Conservation (phyloP, 2,113 vertebrate species). For the Forbesichthys agassizii region DNA sequence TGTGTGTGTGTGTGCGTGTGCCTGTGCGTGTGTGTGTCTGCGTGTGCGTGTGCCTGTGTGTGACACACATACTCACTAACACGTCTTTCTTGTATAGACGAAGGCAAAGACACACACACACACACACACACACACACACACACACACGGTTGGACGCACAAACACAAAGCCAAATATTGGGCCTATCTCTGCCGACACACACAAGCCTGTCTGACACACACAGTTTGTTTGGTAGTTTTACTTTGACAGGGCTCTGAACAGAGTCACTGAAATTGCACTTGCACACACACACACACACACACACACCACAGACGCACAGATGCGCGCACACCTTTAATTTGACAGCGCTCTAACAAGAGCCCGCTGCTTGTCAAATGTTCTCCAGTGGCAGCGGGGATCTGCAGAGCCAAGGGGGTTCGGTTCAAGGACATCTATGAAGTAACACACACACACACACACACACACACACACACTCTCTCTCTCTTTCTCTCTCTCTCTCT, state of each 20-base stretch:
- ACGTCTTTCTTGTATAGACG: neutral
- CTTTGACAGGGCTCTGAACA: conserved; percentile 81
- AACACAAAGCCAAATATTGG: conserved; percentile 56
- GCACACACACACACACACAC: neutral
- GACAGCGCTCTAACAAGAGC: conserved; percentile 81
- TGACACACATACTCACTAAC: neutral
- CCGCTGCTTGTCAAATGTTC: conserved; percentile 79
- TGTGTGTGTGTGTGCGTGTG: conserved; percentile 2
- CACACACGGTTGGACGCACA: neutral
- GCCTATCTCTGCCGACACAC: conserved; percentile 53
- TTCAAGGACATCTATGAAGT: conserved; percentile 79
- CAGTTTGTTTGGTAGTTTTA: conserved; percentile 81
- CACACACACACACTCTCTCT: neutral
- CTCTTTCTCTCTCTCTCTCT: neutral
- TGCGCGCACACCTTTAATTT: conserved; percentile 77
- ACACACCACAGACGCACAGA: conserved; percentile 33
- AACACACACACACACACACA: conserved; percentile 44
- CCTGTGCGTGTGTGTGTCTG: conserved; percentile 9
- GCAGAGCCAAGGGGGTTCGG: conserved; percentile 76
- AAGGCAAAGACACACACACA: neutral
- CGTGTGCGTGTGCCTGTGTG: conserved; percentile 9
- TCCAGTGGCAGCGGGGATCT: conserved; percentile 73
- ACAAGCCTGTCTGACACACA: conserved; percentile 65
- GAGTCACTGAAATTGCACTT: conserved; percentile 33
- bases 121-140: neutral